Conservation (phyloP, 2,113 vertebrate species). For the Myrmecobius fasciatus region DNA sequence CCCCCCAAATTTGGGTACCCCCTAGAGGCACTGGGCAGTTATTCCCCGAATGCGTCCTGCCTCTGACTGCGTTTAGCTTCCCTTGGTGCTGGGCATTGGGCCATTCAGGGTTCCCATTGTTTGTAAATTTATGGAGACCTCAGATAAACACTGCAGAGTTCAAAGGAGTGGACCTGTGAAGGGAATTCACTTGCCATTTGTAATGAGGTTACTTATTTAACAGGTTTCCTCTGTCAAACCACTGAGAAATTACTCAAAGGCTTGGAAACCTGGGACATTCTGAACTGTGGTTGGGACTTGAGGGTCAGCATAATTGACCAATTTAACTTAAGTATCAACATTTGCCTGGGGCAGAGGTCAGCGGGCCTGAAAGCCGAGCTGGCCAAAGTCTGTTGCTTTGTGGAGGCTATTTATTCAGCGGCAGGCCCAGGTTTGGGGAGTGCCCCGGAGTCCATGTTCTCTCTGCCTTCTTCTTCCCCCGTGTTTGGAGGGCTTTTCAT, state of each 20-base stretch:
- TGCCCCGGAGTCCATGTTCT: neutral
- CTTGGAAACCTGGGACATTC: conserved; percentile 41
- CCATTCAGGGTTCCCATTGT: conserved; percentile 73
- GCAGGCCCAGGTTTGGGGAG: neutral
- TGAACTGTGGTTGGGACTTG: conserved; percentile 36
- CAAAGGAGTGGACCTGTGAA: neutral
- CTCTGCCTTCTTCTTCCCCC: neutral
- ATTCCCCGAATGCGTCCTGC: neutral
- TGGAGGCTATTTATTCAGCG: neutral
- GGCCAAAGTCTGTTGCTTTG: neutral
- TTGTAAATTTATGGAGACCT: conserved; percentile 65
- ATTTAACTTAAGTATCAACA: conserved; percentile 67
- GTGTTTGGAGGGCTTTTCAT: neutral
- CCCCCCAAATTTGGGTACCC: neutral
- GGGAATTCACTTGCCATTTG: neutral
- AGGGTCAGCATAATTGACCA: conserved; percentile 71
- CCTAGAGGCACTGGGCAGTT: neutral
- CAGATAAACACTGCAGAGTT: conserved; percentile 26
- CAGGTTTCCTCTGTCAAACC: conserved; percentile 47
- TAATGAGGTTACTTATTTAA: conserved; percentile 73
- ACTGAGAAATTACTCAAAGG: conserved; percentile 27
- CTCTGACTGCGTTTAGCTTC: neutral
- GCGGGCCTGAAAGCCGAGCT: conserved; percentile 56
- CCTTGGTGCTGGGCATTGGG: conserved; percentile 51
- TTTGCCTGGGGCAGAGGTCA: conserved; percentile 65